Evolutionary conservation across 64 coral and sea anemone species (phyloP), one percentile per base, ranked within the genome.

Genomic region (Stylophora pistillata): DNA sequence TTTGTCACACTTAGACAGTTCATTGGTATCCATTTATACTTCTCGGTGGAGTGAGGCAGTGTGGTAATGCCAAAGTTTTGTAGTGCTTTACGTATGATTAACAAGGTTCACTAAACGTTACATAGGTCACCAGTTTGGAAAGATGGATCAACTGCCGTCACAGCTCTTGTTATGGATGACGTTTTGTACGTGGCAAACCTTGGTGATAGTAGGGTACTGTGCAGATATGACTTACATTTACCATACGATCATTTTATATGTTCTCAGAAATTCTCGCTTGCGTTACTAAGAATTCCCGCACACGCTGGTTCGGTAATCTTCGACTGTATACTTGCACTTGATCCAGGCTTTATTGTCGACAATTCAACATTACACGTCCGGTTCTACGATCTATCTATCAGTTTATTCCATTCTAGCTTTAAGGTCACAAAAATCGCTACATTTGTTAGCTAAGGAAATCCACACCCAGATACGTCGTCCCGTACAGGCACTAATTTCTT

Each of bases 91-190:
- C 3, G 7, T 4, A 47, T 47, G 37, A 47, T 47, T 47, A 47
- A 47, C 37, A 47, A 47, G 37, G 37, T 47, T 47, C 37, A 47
- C 37, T 47, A 4, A 47, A 47, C 57, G 15, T 81, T 32, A 32
- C 58, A 18, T 58, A 99, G 97, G 21, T 95, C 90, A 61, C 97
- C 97, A 23, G 83, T 92, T 0, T 57, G 92, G 55, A 99, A 95
- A 65, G 97, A 99, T 95, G 97, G 97, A 4, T 99, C 97, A 23
- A 99, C 97, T 74, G 97, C 97, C 32, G 97, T 99, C 20, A 87
- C 93, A 55, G 87, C 95, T 12, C 81, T 99, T 6, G 90, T 93
- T 15, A 37, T 99, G 15, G 91, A 99, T 88, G 91, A 99, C 63
- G 88, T 92, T 14, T 64, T 99, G 53, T 99, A 99, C 90, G 87